A percentile compares a stretch with the other conserved stretches of the same genome.
Conservation (phyloP, 92 coral and sea anemone species). For the Parazoanthus atlanticus region DNA sequence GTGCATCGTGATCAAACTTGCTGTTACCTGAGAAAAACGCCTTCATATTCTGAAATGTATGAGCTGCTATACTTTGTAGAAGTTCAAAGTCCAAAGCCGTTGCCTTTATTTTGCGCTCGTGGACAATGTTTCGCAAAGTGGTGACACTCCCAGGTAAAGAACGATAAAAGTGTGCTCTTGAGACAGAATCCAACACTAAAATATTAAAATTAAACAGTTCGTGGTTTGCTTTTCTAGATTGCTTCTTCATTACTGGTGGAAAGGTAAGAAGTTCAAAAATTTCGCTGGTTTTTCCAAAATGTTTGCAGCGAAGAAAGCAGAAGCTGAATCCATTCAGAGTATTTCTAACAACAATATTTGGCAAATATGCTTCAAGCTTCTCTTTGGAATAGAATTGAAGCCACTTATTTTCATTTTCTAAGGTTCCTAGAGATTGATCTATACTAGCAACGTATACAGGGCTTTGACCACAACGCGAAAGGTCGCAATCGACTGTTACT, state of each 20-base stretch:
- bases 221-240: background rate
- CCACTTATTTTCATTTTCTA: conserved; percentile 55
- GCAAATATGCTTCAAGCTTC: conserved; percentile 48
- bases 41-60: conserved; percentile 55
- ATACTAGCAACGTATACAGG: conserved; percentile 60
- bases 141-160: conserved; percentile 63
- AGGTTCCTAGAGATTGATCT: conserved; percentile 54
- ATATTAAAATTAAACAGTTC: conserved; percentile 60
- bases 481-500: conserved; percentile 51
- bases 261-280: conserved; percentile 48
- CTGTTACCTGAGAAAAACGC: conserved; percentile 58
- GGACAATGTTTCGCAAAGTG: conserved; percentile 53
- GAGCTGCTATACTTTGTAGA: conserved; percentile 65
- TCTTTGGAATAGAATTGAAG: conserved; percentile 27
- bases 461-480: conserved; percentile 54
- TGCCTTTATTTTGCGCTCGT: conserved; percentile 37
- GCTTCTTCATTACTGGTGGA: conserved; percentile 35
- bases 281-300: background rate
- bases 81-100: conserved; percentile 71
- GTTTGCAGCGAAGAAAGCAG: conserved; percentile 59
- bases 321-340: conserved; percentile 61
- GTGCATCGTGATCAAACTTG: conserved; percentile 20
- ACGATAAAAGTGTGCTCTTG: conserved; percentile 81
- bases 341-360: conserved; percentile 38
- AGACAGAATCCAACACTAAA: conserved; percentile 75